phyloP scores from a whole-genome alignment of 2,888 invertebrate species.

The Ceriagrion tenellum region DNA sequence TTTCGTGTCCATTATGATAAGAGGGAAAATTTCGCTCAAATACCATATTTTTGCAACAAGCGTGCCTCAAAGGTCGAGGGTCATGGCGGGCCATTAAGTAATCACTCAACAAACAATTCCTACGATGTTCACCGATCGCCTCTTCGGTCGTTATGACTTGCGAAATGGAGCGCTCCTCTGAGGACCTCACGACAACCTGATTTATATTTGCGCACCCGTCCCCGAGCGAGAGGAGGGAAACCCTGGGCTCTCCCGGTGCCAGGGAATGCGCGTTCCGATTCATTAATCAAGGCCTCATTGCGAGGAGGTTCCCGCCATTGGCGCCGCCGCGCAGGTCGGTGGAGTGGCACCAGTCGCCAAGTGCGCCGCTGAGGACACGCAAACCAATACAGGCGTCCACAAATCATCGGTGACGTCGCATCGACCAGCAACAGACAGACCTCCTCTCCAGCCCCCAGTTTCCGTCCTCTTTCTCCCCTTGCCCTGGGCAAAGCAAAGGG shows the following conservation, averaged over 20 bases:
- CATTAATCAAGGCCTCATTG: slow-evolving; percentile 39
- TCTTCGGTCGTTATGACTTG: not conserved
- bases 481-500: not conserved
- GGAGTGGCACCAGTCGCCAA: too few relatives aligned
- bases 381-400: slow-evolving; percentile 37
- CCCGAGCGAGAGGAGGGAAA: not conserved
- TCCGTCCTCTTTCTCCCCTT: not conserved
- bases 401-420: slow-evolving; percentile 41
- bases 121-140: not conserved
- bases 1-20: too few relatives aligned
- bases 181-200: not conserved
- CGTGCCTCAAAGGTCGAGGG: too few relatives aligned
- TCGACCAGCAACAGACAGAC: not conserved
- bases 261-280: not conserved
- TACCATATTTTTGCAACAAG: too few relatives aligned
- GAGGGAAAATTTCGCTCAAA: too few relatives aligned
- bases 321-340: not conserved
- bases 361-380: too few relatives aligned
- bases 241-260: too few relatives aligned
- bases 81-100: not conserved
- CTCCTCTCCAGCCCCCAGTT: not conserved
- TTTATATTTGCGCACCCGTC: not conserved
- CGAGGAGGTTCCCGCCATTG: not conserved
- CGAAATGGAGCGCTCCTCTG: not conserved
- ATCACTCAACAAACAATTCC: not conserved